Evolutionary conservation across 2,113 vertebrate species (phyloP).

Genomic region (Alligator sinensis): DNA sequence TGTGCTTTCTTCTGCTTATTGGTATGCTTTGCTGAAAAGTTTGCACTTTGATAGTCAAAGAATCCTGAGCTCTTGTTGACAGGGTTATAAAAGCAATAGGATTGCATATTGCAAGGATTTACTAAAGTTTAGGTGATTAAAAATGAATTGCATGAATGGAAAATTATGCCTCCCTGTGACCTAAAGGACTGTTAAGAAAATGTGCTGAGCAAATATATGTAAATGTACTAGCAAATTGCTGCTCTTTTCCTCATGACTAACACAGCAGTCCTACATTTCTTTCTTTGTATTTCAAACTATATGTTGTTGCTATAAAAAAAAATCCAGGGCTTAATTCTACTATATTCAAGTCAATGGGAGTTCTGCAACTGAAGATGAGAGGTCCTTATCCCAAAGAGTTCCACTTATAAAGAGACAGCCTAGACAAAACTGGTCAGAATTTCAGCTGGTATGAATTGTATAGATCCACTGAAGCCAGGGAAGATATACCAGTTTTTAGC

Average conservation of each 20-base stretch:
- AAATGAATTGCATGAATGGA: background rate
- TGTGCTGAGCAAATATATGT: background rate
- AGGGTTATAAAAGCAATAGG: background rate
- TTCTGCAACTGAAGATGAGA: background rate
- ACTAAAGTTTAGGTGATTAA: background rate
- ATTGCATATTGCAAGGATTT: background rate
- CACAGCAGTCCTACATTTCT: background rate
- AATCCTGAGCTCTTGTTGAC: background rate
- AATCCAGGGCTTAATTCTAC: background rate
- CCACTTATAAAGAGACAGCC: background rate
- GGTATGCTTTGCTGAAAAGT: slow-evolving; percentile 3
- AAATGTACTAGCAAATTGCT: background rate
- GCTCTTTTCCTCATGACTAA: background rate
- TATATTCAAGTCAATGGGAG: background rate
- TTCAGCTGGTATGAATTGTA: background rate
- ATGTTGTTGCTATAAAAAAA: background rate
- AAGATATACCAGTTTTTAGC: background rate
- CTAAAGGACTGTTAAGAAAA: background rate
- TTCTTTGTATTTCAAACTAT: background rate
- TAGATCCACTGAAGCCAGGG: background rate
- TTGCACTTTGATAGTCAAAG: background rate
- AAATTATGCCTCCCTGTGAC: background rate
- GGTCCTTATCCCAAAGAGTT: background rate
- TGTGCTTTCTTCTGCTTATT: background rate
- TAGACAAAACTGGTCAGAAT: background rate